Conservation (phyloP, 2,113 vertebrate genomes). For the Triplophysa tibetana region DNA sequence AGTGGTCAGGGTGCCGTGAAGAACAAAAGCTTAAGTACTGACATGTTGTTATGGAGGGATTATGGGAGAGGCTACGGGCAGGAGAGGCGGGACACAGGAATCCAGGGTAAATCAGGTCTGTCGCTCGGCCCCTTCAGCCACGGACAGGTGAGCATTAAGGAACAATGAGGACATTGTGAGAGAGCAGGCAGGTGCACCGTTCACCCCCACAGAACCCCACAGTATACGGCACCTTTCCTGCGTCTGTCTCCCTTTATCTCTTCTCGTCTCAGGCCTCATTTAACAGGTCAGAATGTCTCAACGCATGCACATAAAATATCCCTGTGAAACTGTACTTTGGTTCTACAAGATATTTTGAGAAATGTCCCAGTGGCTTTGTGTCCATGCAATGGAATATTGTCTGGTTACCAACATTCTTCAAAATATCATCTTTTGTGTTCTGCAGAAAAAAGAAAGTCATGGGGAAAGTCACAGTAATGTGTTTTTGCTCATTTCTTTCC, state of each 20-base stretch:
- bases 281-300: conserved; percentile 32
- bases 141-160: conserved; percentile 71
- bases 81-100: conserved; percentile 59
- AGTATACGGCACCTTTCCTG: background rate
- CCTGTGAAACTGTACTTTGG: background rate
- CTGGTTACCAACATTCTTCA: too few relatives aligned
- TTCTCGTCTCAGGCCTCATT: conserved; percentile 31
- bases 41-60: conserved; percentile 24
- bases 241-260: conserved; percentile 52
- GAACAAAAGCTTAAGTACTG: conserved; percentile 1
- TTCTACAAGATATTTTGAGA: too few relatives aligned
- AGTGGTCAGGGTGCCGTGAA: background rate
- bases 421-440: too few relatives aligned
- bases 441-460: background rate
- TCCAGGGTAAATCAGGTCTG: conserved; percentile 62
- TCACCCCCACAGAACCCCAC: conserved; percentile 42
- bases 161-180: conserved; percentile 71
- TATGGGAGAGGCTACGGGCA: conserved; percentile 39
- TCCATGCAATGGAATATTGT: too few relatives aligned
- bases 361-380: too few relatives aligned
- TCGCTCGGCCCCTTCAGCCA: conserved; percentile 57
- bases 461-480: background rate
- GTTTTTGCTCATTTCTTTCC: background rate
- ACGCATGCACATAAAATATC: conserved; percentile 21
- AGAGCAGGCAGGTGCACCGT: conserved; percentile 68